Evolutionary conservation across 2,113 vertebrate species (phyloP).

Genomic region (Ifrita kowaldi): DNA sequence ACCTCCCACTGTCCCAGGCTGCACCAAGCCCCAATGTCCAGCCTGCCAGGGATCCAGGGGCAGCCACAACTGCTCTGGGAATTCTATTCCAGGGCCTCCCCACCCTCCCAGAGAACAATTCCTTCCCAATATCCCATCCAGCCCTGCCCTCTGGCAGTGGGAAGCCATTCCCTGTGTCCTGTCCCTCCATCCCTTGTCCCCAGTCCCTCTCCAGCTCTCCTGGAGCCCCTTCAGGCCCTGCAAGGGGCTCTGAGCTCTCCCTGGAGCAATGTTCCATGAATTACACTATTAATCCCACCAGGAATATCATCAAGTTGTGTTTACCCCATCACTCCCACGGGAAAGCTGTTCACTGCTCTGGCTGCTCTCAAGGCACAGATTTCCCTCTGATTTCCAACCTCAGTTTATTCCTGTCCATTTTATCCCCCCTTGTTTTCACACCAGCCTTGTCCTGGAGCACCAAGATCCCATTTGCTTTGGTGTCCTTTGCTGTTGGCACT

Average conservation of each 20-base stretch:
- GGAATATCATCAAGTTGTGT: neutral
- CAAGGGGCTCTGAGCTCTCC: neutral
- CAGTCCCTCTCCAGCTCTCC: neutral
- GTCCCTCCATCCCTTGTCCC: neutral
- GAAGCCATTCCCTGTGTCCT: neutral
- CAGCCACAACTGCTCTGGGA: neutral
- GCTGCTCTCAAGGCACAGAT: conserved; percentile 3
- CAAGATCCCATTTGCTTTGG: neutral
- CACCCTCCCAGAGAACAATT: neutral
- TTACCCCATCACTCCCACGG: conserved; percentile 36
- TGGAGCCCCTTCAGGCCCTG: neutral
- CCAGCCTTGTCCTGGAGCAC: neutral
- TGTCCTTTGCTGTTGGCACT: neutral
- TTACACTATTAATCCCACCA: neutral
- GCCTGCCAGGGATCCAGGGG: neutral
- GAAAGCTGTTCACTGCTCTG: conserved; percentile 44
- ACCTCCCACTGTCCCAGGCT: neutral
- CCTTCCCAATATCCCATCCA: neutral
- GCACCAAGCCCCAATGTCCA: neutral
- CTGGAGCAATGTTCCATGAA: neutral
- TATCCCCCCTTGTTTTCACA: neutral
- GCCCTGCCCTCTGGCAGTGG: neutral
- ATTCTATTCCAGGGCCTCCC: rapidly evolving
- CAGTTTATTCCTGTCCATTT: neutral
- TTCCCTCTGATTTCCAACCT: neutral